Conservation (phyloP, 2,113 vertebrate genomes). For the Mesitornis unicolor region DNA sequence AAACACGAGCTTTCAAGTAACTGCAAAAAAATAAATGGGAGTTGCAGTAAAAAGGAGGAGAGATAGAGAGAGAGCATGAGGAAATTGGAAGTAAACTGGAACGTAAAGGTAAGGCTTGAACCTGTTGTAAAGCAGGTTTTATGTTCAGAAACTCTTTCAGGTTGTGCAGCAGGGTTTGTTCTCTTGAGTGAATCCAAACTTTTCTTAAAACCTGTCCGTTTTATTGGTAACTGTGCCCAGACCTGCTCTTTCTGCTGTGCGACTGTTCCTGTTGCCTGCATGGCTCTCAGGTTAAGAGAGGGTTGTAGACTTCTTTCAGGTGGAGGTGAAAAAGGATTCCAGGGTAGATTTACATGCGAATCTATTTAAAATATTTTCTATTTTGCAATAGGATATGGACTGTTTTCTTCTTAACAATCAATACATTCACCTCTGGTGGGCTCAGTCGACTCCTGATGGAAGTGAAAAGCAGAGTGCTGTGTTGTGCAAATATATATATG, state of each 20-base stretch:
- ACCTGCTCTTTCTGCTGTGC: not conserved
- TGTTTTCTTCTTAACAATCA: not conserved
- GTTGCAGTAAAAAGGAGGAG: not conserved
- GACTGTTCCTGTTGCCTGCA: not conserved
- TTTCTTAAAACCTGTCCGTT: not conserved
- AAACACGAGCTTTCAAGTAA: too few relatives aligned
- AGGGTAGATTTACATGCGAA: not conserved
- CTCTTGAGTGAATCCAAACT: not conserved
- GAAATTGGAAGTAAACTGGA: not conserved
- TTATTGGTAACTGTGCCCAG: not conserved
- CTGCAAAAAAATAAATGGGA: not conserved
- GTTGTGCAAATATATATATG: not conserved
- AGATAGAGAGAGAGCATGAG: not conserved
- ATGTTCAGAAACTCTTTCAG: not conserved
- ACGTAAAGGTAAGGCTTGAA: not conserved
- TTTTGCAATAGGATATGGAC: not conserved
- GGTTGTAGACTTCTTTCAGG: not conserved
- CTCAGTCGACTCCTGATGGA: not conserved
- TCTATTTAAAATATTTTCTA: not conserved
- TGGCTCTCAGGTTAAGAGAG: not conserved
- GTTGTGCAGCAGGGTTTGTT: not conserved
- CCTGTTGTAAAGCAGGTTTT: not conserved
- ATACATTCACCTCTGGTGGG: not conserved
- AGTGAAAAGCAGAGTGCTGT: not conserved
- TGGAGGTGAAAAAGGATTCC: not conserved